Conservation (phyloP, 2,888 invertebrate species). For the Orthonychiurus folsomi region DNA sequence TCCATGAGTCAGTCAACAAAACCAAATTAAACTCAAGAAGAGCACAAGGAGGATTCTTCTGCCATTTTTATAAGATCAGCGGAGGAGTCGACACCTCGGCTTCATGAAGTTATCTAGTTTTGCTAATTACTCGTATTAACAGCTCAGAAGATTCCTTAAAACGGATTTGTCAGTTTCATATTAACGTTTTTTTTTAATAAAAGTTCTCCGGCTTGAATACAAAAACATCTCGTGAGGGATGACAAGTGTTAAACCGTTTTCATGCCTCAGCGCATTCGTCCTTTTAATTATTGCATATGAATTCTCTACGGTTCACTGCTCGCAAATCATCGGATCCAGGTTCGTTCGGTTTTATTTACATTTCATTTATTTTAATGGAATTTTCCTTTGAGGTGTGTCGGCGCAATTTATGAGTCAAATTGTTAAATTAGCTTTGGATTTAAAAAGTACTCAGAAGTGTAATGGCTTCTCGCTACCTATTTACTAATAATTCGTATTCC, state of each 20-base stretch:
- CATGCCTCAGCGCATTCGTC: not conserved
- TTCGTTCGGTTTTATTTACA: not conserved
- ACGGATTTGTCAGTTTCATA: no score
- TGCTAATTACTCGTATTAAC: not conserved
- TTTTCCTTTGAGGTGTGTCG: no score
- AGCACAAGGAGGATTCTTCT: not conserved
- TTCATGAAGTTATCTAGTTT: not conserved
- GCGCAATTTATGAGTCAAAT: no score
- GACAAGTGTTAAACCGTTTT: not conserved
- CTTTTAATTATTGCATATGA: not conserved
- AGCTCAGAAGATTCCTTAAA: not conserved
- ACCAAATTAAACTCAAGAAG: not conserved
- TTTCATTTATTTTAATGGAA: not conserved
- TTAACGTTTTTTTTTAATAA: no score
- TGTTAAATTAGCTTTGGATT: not conserved
- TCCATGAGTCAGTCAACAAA: not conserved
- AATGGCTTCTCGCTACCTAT: not conserved
- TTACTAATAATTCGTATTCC: not conserved
- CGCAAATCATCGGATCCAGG: slow-evolving; percentile 8
- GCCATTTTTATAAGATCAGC: not conserved
- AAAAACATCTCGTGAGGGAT: no score
- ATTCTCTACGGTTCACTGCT: not conserved
- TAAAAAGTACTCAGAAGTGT: not conserved
- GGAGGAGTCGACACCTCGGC: not conserved
- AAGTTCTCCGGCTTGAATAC: no score